Evolutionary conservation across 2,888 invertebrate species (phyloP), one percentile per base, ranked within the genome.

Genomic region (Falcaria lacertinaria): DNA sequence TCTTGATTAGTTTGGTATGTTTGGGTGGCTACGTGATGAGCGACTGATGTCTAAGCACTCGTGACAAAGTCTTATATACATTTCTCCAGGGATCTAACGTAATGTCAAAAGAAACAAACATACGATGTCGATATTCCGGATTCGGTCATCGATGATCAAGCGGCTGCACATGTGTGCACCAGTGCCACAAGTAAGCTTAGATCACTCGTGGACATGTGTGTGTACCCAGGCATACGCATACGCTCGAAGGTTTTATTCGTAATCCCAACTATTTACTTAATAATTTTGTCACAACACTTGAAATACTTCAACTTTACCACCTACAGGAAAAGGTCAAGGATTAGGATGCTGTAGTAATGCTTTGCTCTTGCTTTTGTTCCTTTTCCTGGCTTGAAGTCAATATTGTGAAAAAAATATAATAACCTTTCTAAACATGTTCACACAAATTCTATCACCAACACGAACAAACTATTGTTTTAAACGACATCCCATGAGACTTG

Each of bases 1-100:
- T 88, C 69, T 79, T 79, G 63, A 56, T 67, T 58, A 45, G 58
- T 64, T 75, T 67, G 60, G 62, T 71, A 69, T 69, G 65, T 53
- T 70, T 70, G 60, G 64, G 68, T 64, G 58, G 76, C 64, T 69
- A 64, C 52, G 76, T 73, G 72, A 73, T 72, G 74, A 72, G 74
- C 80, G 73, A 85, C 83, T 88, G 86, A 82, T 86, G 74, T 60
- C 52, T 52, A 54, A 62, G 50, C 60, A 58, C 44, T 64, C 54
- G 64, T 57, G 57, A 60, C 75, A 60, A 69, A 76, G 68, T 81
- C 84, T 87, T 87, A 79, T 87, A 88, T 87, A 87, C 80, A 80
- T 79, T 80, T 80, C 78, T 73, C 69, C 57, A 54, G 65, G 69
- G 59, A 62, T 69, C 74, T 82, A 82, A 71, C 76, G 74, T 80